A percentile compares a stretch with the other conserved stretches of the same genome.
phyloP scores from a whole-genome alignment of 2,888 invertebrate species.

The Aphidius colemani region DNA sequence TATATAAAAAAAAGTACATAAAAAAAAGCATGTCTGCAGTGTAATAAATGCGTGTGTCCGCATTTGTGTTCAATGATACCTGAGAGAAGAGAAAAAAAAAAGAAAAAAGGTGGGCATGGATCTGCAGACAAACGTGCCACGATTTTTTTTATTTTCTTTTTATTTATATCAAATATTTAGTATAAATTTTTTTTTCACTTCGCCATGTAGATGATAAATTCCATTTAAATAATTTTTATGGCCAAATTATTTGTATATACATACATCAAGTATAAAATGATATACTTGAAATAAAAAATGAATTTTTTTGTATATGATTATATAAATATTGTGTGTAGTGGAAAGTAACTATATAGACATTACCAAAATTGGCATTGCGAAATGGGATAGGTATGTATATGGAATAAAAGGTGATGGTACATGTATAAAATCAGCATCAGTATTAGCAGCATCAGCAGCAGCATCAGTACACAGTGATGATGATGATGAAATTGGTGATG shows the following conservation, averaged over 20 bases:
- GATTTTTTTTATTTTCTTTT: slow-evolving; percentile 31
- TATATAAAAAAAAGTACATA: slow-evolving; percentile 7
- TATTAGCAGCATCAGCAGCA: too few species aligned
- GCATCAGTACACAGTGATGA: not conserved
- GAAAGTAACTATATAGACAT: too few species aligned
- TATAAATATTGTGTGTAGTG: too few species aligned
- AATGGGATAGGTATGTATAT: not conserved
- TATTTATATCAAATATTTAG: slow-evolving; percentile 47
- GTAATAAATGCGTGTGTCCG: slow-evolving; percentile 3
- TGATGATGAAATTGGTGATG: not conserved
- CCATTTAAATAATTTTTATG: slow-evolving; percentile 9
- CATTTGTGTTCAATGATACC: slow-evolving; percentile 20
- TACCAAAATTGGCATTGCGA: not conserved
- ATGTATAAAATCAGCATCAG: too few species aligned
- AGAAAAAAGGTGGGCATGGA: slow-evolving; percentile 22
- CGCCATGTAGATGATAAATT: slow-evolving; percentile 14
- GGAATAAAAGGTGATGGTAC: not conserved
- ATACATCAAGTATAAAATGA: too few species aligned
- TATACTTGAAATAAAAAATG: not conserved
- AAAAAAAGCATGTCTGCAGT: slow-evolving; percentile 1
- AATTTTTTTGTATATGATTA: too few species aligned
- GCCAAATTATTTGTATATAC: not conserved
- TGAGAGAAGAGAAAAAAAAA: slow-evolving; percentile 4
- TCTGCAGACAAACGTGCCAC: slow-evolving; percentile 31
- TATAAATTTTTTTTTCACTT: slow-evolving; percentile 18